Evolutionary conservation across 2,113 vertebrate genomes (phyloP).

Genomic region (Sinocyclocheilus anshuiensis): DNA sequence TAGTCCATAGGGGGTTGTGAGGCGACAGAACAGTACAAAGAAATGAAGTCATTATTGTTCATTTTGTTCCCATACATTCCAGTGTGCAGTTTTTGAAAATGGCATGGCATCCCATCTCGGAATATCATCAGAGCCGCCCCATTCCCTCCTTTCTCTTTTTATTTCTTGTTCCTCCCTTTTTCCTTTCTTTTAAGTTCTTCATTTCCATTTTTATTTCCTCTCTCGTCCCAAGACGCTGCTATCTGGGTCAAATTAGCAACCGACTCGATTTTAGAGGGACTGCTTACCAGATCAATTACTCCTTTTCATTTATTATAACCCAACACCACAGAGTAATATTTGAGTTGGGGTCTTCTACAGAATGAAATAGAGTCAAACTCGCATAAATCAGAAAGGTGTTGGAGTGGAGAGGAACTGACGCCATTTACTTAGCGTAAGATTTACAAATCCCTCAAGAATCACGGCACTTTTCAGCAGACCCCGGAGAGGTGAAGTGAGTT

Average conservation of each 20-base stretch:
- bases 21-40: slow-evolving; percentile 50
- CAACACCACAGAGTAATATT: slow-evolving; percentile 43
- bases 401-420: slow-evolving; percentile 48
- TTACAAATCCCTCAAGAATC: slow-evolving; percentile 67
- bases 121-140: background rate
- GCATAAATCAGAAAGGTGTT: slow-evolving; percentile 62
- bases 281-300: slow-evolving; percentile 66
- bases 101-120: slow-evolving; percentile 72
- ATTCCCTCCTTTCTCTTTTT: background rate
- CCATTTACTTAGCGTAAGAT: slow-evolving; percentile 63
- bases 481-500: slow-evolving; percentile 63
- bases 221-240: slow-evolving; percentile 81
- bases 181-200: slow-evolving; percentile 67
- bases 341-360: slow-evolving; percentile 59
- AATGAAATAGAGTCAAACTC: slow-evolving; percentile 52
- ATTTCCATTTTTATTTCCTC: slow-evolving; percentile 85
- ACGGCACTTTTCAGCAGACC: slow-evolving; percentile 62
- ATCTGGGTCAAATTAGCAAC: slow-evolving; percentile 83
- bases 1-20: background rate
- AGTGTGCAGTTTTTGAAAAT: slow-evolving; percentile 71
- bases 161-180: slow-evolving; percentile 44
- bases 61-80: slow-evolving; percentile 63
- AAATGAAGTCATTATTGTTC: slow-evolving; percentile 70
- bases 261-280: slow-evolving; percentile 60
- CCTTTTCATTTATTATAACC: slow-evolving; percentile 67